phyloP scores from a whole-genome alignment of 2,888 invertebrate species.

The Girardia tigrina region DNA sequence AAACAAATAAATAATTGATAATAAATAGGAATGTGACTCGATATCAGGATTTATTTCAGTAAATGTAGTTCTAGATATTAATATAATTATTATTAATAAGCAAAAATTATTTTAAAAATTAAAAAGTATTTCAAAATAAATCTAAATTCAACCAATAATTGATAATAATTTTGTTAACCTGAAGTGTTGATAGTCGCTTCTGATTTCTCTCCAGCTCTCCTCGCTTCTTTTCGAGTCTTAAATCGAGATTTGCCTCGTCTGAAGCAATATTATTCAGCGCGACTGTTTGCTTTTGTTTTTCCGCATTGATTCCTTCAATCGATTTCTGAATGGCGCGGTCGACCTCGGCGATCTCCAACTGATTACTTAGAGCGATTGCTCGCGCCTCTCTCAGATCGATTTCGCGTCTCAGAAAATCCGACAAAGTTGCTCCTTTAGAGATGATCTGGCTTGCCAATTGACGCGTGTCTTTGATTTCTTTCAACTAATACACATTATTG shows the following conservation, averaged over 20 bases:
- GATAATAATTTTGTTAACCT: constrained; percentile 46
- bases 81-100: background rate
- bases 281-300: constrained; percentile 58
- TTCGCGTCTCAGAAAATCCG: constrained; percentile 78
- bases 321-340: constrained; percentile 67
- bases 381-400: constrained; percentile 68
- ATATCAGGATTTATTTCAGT: no score
- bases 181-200: constrained; percentile 76
- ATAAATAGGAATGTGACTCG: no score
- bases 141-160: background rate
- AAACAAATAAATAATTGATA: no score
- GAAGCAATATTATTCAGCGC: constrained; percentile 71
- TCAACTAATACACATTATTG: constrained; percentile 55
- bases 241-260: constrained; percentile 73
- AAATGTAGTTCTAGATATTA: no score
- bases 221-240: constrained; percentile 75
- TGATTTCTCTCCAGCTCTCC: constrained; percentile 79
- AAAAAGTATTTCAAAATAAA: background rate
- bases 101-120: background rate
- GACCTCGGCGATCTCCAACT: constrained; percentile 66
- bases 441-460: constrained; percentile 80
- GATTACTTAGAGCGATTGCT: constrained; percentile 64
- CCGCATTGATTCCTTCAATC: constrained; percentile 58
- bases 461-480: constrained; percentile 68
- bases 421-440: constrained; percentile 71